Base-by-base conservation (phyloP, 2,888 invertebrate genomes). In the Orthosia gothica region DNA sequence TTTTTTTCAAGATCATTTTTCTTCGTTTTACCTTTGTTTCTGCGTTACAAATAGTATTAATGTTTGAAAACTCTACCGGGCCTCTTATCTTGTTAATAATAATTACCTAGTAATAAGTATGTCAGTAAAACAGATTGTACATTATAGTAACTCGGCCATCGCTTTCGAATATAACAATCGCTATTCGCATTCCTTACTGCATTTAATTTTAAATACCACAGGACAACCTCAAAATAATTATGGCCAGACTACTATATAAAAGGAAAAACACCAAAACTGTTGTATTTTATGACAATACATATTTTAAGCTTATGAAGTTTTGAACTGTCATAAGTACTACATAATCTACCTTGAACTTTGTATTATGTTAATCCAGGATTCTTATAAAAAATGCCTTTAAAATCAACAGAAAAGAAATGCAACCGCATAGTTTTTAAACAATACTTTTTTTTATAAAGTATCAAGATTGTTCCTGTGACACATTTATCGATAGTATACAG, bases 61-160 rank as follows among this genome's bases (percentile, higher is more conserved):
- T 54, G 5, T 74, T 64, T 59, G 65, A 66, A 79, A 64, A 81
- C 64, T 59, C 15, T n/a, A 55, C 23, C 20, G 52, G 9, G 9
- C 9, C n/a, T 74, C 54, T 71, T 82, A 78, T 72, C 83, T 68
- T 66, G 64, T 66, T 62, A 18, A 52, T 62, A 65, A 76, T 62
- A 80, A 82, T 82, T 82, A 82, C 69, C 47, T 65, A 77, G 62
- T 62, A 70, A 63, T 82, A 77, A 70, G 65, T 76, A 13, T 76
- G 82, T 79, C 78, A 79, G 79, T 77, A 63, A 82, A 58, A 75
- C 68, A 81, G 81, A 75, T 79, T 75, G 61, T 81, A 52, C 75
- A 68, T 69, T 62, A 58, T 40, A 78, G 47, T 68, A 69, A 72
- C 58, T 63, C 67, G 67, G 66, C 70, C 63, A 68, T 83, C 72